A percentile compares a stretch with the other conserved stretches of the same genome.
Evolutionary conservation across 1,140 invertebrate genomes (phyloP).

Genomic region (Asbolus verrucosus): DNA sequence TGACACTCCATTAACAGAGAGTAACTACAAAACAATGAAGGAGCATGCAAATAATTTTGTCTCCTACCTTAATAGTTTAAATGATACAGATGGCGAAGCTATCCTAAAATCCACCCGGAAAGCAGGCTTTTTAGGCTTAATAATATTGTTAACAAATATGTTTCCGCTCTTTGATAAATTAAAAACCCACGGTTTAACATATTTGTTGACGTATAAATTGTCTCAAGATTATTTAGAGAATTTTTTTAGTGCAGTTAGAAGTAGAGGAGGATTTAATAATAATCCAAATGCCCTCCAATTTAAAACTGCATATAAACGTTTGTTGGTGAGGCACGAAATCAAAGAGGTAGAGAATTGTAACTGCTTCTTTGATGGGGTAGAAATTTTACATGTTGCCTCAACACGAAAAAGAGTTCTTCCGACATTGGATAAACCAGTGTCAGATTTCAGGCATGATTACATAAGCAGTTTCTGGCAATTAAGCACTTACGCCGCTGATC

Average conservation of each 20-base stretch:
- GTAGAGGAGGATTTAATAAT: slow-evolving; percentile 62
- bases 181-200: slow-evolving; percentile 26
- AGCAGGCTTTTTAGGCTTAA: slow-evolving; percentile 47
- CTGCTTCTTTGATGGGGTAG: slow-evolving; percentile 26
- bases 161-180: slow-evolving; percentile 37
- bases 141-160: slow-evolving; percentile 44
- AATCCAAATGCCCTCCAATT: slow-evolving; percentile 61
- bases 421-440: background rate
- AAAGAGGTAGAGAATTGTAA: slow-evolving; percentile 13
- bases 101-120: slow-evolving; percentile 43
- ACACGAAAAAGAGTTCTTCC: background rate
- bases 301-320: slow-evolving; percentile 43
- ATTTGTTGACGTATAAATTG: slow-evolving; percentile 59
- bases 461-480: background rate
- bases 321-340: slow-evolving; percentile 38
- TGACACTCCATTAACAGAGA: slow-evolving; percentile 20
- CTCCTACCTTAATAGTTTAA: slow-evolving; percentile 43
- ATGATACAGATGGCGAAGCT: background rate
- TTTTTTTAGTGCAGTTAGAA: slow-evolving; percentile 62
- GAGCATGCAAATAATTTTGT: slow-evolving; percentile 30
- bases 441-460: slow-evolving; percentile 1
- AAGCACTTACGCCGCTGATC: background rate
- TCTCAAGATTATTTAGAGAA: slow-evolving; percentile 64
- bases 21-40: slow-evolving; percentile 17
- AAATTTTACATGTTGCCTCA: slow-evolving; percentile 19